A percentile compares a stretch with the other conserved stretches of the same genome.
These are phyloP conservation scores for Lasiurus cinereus DNA, from an alignment of 2,113 vertebrate genomes.

Conservation along the genomic window DNA sequence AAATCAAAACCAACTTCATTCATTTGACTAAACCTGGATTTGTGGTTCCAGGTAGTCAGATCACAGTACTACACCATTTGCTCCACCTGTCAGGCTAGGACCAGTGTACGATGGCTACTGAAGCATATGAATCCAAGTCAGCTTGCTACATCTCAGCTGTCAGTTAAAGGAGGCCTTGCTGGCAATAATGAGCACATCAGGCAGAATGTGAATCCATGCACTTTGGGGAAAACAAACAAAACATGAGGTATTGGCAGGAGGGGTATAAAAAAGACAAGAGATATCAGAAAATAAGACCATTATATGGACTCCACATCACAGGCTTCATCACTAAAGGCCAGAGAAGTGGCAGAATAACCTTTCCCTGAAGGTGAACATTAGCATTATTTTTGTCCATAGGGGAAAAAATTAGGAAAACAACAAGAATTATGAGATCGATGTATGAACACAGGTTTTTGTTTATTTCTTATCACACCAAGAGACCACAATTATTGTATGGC, in stretches of 20 bases:
- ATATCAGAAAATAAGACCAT: not conserved
- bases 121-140: not conserved
- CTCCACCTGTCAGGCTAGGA: not conserved
- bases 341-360: conserved; percentile 54
- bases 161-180: not conserved
- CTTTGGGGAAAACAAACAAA: not conserved
- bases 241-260: not conserved
- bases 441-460: not conserved
- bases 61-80: not conserved
- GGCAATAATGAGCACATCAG: not conserved
- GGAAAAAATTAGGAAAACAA: not conserved
- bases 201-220: not conserved
- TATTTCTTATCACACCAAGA: not conserved
- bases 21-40: not conserved
- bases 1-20: conserved; percentile 57
- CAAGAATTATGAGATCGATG: not conserved
- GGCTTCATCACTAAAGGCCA: not conserved
- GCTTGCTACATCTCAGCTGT: not conserved
- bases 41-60: conserved; percentile 17
- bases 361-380: conserved; percentile 51
- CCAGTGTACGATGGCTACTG: not conserved
- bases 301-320: not conserved
- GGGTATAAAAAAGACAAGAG: not conserved
- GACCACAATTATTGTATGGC: not conserved
- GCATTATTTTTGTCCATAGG: not conserved